Evolutionary conservation across 2,113 vertebrate genomes (phyloP), one percentile per base, ranked within the genome.

Genomic region (Nanger granti): DNA sequence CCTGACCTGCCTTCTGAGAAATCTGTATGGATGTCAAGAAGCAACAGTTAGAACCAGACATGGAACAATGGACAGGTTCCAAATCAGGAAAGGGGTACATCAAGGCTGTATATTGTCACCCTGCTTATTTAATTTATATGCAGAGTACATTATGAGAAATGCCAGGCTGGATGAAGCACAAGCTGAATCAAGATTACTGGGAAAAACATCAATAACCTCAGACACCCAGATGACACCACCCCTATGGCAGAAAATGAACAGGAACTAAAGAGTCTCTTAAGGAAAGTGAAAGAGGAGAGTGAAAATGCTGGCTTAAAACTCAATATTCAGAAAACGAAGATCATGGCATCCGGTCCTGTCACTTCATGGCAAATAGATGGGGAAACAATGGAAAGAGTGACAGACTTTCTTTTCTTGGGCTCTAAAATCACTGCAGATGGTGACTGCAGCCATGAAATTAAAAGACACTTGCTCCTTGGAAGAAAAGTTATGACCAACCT

Each of bases 321-420:
- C 69, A 41, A 13, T 6, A 41, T 41, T 73, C n/a, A 73, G 20
- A 73, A 73, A 73, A 73, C 5, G 0, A 73, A 41, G n/a, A 73
- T 73, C n/a, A 24, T 41, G 20, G 10, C 69, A 73, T 41, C 69
- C 0, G 0, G 20, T 73, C n/a, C 3, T 1, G 1, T 41, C 69
- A 24, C n/a, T 41, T 73, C 69, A 73, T 73, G n/a, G 20, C 69
- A 73, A 73, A 73, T 24, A 41, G 69, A 73, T 73, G 5, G n/a
- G 20, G n/a, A 12, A 41, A 73, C 20, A 73, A 73, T 73, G n/a
- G 10, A 73, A 73, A 73, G 5, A 24, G n/a, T 24, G 69, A 24
- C 20, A 73, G 20, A 73, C 10, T 73, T 22, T 73, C 20, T 73
- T 41, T 73, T 41, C n/a, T 37, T 41, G n/a, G n/a, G 10, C 69